phyloP scores from a whole-genome alignment of 2,888 invertebrate genomes.

The Bombylius major region DNA sequence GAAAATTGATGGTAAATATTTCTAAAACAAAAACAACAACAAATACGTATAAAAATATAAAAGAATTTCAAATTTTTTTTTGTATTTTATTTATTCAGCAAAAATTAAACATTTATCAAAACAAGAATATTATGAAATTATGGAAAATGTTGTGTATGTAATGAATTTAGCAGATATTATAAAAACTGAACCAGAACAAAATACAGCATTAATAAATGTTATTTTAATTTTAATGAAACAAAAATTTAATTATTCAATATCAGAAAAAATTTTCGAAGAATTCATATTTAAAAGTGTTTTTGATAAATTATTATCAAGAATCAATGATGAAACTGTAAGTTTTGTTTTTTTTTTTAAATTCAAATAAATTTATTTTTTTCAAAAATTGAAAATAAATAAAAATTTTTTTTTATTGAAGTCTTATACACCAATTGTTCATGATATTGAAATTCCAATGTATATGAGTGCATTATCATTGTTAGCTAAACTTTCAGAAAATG shows the following conservation, averaged over 20 bases:
- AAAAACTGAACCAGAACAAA: slow-evolving; percentile 4
- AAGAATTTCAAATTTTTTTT: no score
- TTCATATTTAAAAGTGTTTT: background rate
- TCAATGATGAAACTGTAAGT: background rate
- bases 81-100: background rate
- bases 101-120: background rate
- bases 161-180: slow-evolving; percentile 1
- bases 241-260: background rate
- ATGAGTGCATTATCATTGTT: slow-evolving; percentile 3
- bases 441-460: slow-evolving; percentile 3
- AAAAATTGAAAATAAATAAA: no score
- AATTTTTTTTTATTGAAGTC: background rate
- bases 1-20: slow-evolving; percentile 1
- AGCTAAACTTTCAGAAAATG: background rate
- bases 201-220: slow-evolving; percentile 6
- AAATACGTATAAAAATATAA: no score
- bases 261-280: background rate
- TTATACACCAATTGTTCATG: background rate
- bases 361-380: no score
- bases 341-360: no score
- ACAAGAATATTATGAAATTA: background rate
- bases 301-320: background rate
- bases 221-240: background rate
- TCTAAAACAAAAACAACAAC: background rate
- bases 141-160: background rate